Percentiles rank a stretch among this genome's conserved stretches.
Evolutionary conservation across 2,797 vertebrate genomes (phyloP).

Genomic region (Myiotriccus ornatus): DNA sequence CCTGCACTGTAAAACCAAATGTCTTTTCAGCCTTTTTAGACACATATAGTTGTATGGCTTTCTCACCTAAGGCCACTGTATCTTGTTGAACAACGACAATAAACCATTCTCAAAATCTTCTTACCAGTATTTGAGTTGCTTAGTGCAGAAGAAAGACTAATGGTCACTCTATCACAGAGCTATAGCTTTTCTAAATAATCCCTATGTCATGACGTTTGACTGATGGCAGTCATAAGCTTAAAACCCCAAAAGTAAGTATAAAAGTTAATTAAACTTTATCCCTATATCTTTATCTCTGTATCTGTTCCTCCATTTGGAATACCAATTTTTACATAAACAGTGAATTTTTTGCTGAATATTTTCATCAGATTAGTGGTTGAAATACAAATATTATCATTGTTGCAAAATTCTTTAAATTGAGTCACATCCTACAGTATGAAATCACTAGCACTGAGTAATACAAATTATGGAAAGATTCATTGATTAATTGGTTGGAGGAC

Average conservation of each 20-base stretch:
- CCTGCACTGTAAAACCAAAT: background rate
- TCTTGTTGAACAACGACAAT: background rate
- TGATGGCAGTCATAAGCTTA: background rate
- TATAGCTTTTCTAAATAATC: background rate
- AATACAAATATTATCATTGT: background rate
- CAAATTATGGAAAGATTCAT: background rate
- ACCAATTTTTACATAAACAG: background rate
- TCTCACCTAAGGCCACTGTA: background rate
- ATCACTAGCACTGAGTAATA: background rate
- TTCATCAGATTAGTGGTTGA: background rate
- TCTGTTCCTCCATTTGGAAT: background rate
- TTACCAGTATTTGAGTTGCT: background rate
- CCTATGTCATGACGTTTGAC: background rate
- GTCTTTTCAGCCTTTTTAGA: background rate
- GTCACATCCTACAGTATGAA: background rate
- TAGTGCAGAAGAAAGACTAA: background rate
- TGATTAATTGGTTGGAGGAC: background rate
- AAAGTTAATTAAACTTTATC: background rate
- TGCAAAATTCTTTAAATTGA: background rate
- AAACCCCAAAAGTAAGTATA: background rate
- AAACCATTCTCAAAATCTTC: background rate
- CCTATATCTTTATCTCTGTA: background rate
- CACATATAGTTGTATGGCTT: background rate
- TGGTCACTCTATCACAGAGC: background rate
- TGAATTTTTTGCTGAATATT: background rate